Evolutionary conservation across 2,888 invertebrate genomes (phyloP).

Genomic region (Macaria liturata): DNA sequence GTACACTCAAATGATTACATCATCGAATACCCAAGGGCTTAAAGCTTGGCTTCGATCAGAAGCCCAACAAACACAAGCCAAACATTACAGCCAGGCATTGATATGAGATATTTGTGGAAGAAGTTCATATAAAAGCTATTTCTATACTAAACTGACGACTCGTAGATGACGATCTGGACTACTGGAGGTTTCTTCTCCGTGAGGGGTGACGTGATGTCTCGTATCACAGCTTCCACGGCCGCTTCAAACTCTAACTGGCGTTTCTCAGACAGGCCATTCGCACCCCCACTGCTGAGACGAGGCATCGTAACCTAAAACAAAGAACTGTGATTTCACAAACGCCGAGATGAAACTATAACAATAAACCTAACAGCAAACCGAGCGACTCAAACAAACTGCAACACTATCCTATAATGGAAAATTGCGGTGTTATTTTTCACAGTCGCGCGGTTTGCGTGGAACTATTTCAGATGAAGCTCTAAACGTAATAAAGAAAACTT

Average conservation of each 20-base stretch:
- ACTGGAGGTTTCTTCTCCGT: constrained; percentile 84
- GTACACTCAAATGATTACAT: constrained; percentile 33
- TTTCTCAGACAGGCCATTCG: constrained; percentile 72
- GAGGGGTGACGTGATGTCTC: constrained; percentile 86
- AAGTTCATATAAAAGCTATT: constrained; percentile 22
- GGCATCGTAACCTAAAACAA: constrained; percentile 88
- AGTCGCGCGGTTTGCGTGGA: constrained; percentile 18
- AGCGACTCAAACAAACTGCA: constrained; percentile 7
- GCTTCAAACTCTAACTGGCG: constrained; percentile 87
- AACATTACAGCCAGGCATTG: constrained; percentile 19
- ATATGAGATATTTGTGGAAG: constrained; percentile 19
- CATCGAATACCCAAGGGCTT: constrained; percentile 18
- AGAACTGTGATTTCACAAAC: constrained; percentile 14
- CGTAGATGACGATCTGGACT: constrained; percentile 93
- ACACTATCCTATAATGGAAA: not conserved
- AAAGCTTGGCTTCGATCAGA: constrained; percentile 18
- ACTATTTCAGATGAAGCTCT: constrained; percentile 20
- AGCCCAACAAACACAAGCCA: constrained; percentile 15
- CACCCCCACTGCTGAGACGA: constrained; percentile 75
- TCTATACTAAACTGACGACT: constrained; percentile 88
- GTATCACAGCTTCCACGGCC: constrained; percentile 90
- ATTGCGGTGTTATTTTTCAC: constrained; percentile 9
- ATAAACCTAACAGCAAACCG: constrained; percentile 7
- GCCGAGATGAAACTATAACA: constrained; percentile 2
- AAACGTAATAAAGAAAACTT: constrained; percentile 16